Base-by-base conservation (phyloP, 2,113 vertebrate genomes). In the Mus pahari region DNA sequence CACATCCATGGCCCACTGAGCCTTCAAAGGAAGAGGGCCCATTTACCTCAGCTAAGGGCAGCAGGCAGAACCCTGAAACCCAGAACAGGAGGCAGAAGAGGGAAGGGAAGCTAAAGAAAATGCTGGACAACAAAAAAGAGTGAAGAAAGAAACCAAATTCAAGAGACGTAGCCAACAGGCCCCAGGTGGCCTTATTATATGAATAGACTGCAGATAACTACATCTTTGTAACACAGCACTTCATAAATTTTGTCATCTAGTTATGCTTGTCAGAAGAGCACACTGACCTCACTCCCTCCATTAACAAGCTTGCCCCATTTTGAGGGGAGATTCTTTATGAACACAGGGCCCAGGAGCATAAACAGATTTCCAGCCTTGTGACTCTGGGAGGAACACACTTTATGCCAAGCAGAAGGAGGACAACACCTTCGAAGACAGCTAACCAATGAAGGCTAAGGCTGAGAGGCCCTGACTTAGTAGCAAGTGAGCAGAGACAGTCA, bases 211-310 rank as follows among this genome's bases (percentile, higher is more conserved):
- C 98, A 99, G 98, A 99, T 98, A 99, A 99, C 98, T 97, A 98
- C 97, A 97, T 98, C 98, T 98, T 99, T 98, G 99, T 94, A 96
- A 98, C 42, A 74, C 93, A 97, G 98, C 93, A 97, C 98, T 99
- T 99, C 99, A 99, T 99, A 99, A 99, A 99, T 99, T 98, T 98
- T 99, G 98, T 99, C 98, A 96, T 98, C 99, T 99, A 99, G 98
- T 99, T 99, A 99, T 98, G 98, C 98, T 95, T 98, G 98, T 99
- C 98, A 99, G 98, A 98, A 74, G 42, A 98, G 97, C 97, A 98
- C 98, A 97, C 98, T 99, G 99, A 99, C 98, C 98, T 99, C 98
- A 98, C 98, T 98, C 98, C 98, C 98, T 98, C 98, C 96, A 95
- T 98, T 99, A 99, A 99, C 97, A 95, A 99, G 98, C 94, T 98